Evolutionary conservation across 2,888 invertebrate species (phyloP).

Genomic region (Trachelus stipa): DNA sequence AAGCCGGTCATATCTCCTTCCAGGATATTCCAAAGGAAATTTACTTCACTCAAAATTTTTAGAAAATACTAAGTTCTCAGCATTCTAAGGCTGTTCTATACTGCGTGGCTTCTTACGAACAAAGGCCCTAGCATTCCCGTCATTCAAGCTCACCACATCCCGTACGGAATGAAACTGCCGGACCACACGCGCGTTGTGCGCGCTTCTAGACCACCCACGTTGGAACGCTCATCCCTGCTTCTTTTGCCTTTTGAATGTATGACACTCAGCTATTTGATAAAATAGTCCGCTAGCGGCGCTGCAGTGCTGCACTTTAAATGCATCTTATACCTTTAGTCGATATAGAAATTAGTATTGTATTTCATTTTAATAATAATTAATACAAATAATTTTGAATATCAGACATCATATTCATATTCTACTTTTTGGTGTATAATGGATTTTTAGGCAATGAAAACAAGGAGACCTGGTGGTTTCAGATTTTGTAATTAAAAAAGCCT

Average conservation of each 20-base stretch:
- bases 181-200: slow-evolving; percentile 52
- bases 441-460: neutral
- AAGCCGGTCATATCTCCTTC: neutral
- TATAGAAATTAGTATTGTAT: neutral
- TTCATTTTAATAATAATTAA: neutral
- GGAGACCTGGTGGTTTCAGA: neutral
- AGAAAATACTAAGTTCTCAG: neutral
- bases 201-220: slow-evolving; percentile 55
- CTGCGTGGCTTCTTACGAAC: slow-evolving; percentile 39
- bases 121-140: slow-evolving; percentile 51
- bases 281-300: neutral
- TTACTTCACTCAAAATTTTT: slow-evolving; percentile 1
- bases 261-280: slow-evolving; percentile 14
- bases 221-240: slow-evolving; percentile 26
- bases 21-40: neutral
- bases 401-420: neutral
- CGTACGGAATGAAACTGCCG: slow-evolving; percentile 40
- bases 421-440: neutral
- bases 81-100: slow-evolving; percentile 39
- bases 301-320: neutral
- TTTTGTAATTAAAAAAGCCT: neutral
- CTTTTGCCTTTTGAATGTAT: slow-evolving; percentile 22
- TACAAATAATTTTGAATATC: neutral
- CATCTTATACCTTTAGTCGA: neutral
- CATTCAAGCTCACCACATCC: slow-evolving; percentile 35